phyloP scores from a whole-genome alignment of 2,888 invertebrate species.

The Troides aeacus region DNA sequence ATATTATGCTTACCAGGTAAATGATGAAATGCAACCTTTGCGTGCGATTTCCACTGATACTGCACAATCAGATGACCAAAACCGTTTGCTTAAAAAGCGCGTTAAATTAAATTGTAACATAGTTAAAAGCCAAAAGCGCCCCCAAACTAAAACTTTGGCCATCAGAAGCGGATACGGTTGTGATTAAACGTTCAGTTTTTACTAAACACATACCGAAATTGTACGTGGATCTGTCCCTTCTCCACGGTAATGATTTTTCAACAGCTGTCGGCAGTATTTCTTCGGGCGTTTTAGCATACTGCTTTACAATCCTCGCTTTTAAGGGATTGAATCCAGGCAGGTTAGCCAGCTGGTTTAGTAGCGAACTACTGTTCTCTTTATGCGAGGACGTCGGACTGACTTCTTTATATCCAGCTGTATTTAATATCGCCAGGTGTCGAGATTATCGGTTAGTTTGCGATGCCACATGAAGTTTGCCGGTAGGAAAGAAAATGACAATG shows the following conservation, averaged over 20 bases:
- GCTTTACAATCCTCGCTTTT: constrained; percentile 85
- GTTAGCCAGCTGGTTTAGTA: constrained; percentile 85
- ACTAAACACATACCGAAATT: constrained; percentile 84
- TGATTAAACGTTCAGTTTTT: constrained; percentile 46
- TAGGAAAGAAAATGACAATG: constrained; percentile 78
- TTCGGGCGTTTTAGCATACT: constrained; percentile 82
- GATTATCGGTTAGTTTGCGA: constrained; percentile 66
- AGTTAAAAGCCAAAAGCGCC: constrained; percentile 23
- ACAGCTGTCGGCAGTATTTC: constrained; percentile 86
- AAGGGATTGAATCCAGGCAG: constrained; percentile 85
- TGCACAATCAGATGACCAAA: constrained; percentile 21
- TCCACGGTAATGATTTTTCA: constrained; percentile 92
- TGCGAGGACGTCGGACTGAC: constrained; percentile 79
- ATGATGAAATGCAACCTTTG: constrained; percentile 15
- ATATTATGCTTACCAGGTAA: constrained; percentile 21
- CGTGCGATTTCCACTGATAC: constrained; percentile 13
- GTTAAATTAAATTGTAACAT: constrained; percentile 23
- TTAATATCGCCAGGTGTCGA: constrained; percentile 64
- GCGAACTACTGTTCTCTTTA: constrained; percentile 84
- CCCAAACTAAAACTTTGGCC: constrained; percentile 45
- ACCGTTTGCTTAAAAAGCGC: constrained; percentile 24
- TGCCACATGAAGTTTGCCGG: constrained; percentile 77
- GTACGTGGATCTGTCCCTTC: constrained; percentile 86
- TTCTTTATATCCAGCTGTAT: constrained; percentile 75
- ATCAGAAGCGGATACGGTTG: constrained; percentile 52